Conservation (phyloP, 2,113 vertebrate genomes). For the Dolichallabes microphthalmus region DNA sequence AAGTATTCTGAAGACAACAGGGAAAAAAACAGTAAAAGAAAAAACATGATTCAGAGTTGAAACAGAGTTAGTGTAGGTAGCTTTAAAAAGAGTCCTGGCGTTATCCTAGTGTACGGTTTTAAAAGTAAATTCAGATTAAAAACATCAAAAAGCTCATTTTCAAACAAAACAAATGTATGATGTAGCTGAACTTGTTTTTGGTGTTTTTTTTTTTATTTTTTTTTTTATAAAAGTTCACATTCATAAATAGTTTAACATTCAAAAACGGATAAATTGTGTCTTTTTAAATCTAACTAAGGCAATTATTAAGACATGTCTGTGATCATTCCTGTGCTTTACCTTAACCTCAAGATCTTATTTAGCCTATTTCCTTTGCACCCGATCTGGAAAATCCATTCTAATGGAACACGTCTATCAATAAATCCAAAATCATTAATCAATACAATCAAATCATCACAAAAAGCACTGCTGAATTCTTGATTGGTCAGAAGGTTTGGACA, state of each 20-base stretch:
- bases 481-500: not conserved
- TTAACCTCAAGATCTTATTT: not conserved
- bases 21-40: not conserved
- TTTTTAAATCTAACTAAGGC: constrained; percentile 3
- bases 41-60: not conserved
- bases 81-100: not conserved
- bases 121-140: not conserved
- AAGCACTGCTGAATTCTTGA: not conserved
- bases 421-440: not conserved
- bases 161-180: not conserved
- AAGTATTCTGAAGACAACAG: no score
- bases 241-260: constrained; percentile 23
- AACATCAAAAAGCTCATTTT: not conserved
- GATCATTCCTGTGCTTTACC: constrained; percentile 5
- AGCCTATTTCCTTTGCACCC: not conserved
- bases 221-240: constrained; percentile 21
- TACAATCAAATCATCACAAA: no score
- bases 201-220: no score
- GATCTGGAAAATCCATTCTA: not conserved
- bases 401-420: not conserved
- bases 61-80: not conserved
- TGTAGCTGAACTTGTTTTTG: not conserved
- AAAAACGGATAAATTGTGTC: no score
- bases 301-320: constrained; percentile 9
- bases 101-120: no score